A percentile compares a stretch with the other conserved stretches of the same genome.
Evolutionary conservation across 2,113 vertebrate genomes (phyloP).

Genomic region (Zeus faber): DNA sequence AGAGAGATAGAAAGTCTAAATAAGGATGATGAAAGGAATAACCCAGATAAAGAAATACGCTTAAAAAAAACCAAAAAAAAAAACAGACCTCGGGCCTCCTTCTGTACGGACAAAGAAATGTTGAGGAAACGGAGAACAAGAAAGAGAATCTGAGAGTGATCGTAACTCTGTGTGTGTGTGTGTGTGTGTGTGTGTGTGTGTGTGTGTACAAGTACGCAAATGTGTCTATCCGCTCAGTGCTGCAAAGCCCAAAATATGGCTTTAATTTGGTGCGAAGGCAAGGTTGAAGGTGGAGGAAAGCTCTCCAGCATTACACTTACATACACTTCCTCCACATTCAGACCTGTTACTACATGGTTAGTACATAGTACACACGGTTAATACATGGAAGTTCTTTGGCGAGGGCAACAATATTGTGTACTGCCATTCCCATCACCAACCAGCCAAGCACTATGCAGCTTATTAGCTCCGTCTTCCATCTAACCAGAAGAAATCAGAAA

Average conservation of each 20-base stretch:
- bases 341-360: too few species aligned
- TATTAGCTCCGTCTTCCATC: conserved; percentile 49
- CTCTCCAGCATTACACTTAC: conserved; percentile 57
- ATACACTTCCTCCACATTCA: conserved; percentile 34
- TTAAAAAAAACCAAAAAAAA: conserved; percentile 66
- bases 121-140: conserved; percentile 18
- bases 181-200: conserved; percentile 3
- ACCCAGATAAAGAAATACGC: conserved; percentile 58
- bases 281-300: conserved; percentile 51
- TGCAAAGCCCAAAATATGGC: too few species aligned
- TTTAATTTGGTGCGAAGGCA: too few species aligned
- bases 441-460: too few species aligned
- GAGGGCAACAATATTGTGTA: conserved; percentile 68
- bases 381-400: conserved; percentile 71
- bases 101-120: conserved; percentile 38
- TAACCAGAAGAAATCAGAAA: too few species aligned
- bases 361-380: conserved; percentile 56
- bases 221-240: too few species aligned
- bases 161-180: neutral
- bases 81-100: conserved; percentile 55
- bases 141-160: conserved; percentile 26
- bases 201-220: neutral
- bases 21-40: conserved; percentile 63
- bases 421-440: conserved; percentile 46
- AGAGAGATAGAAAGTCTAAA: conserved; percentile 61